Evolutionary conservation across 2,113 vertebrate genomes (phyloP).

Genomic region (Silurus meridionalis): DNA sequence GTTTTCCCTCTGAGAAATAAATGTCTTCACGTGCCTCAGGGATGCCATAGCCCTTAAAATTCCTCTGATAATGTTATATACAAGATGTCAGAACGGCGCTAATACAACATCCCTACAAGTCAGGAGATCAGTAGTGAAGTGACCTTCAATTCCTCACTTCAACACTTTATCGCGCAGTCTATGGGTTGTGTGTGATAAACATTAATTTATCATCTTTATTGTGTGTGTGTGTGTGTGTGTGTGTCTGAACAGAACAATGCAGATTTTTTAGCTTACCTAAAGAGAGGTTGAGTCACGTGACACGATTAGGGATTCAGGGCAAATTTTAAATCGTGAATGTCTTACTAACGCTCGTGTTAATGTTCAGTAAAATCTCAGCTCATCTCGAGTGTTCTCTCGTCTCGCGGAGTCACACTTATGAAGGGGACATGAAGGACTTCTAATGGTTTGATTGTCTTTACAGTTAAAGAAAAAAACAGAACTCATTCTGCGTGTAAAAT

Average conservation of each 20-base stretch:
- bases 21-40: conserved; percentile 29
- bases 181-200: background rate
- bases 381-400: background rate
- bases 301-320: background rate
- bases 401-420: background rate
- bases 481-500: conserved; percentile 6
- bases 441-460: conserved; percentile 32
- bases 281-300: background rate
- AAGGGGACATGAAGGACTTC: background rate
- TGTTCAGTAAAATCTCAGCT: background rate
- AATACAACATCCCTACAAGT: background rate
- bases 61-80: conserved; percentile 20
- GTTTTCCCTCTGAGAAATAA: conserved; percentile 49
- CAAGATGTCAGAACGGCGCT: conserved; percentile 2
- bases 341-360: background rate
- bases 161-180: background rate
- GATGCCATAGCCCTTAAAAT: conserved; percentile 41
- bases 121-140: background rate
- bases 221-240: too few relatives aligned
- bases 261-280: background rate
- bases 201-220: background rate
- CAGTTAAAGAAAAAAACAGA: background rate
- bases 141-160: background rate
- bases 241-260: background rate
- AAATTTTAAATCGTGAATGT: background rate